Base-by-base conservation (phyloP, 2,113 vertebrate species). In the Etheostoma spectabile region DNA sequence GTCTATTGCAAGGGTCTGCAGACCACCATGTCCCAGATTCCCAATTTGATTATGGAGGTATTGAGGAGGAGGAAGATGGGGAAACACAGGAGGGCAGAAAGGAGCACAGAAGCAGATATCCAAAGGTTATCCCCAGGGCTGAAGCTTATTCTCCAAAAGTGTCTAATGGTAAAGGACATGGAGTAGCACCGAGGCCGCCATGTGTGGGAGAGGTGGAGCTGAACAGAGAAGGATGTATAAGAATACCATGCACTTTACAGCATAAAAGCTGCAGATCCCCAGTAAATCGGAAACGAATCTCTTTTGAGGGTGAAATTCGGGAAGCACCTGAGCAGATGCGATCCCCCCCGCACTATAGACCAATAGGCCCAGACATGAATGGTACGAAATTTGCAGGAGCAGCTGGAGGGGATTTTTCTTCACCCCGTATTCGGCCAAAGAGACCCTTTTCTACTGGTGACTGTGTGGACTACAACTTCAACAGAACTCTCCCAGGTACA, bases 1-100 rank as follows among this genome's bases (percentile, higher is more conserved):
- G 96, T 42, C 88, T 98, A 22, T 94, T 98, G 64, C 96, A 96
- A 91, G 95, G 96, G 21, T 96, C 95, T 19, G 80, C 92, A 35
- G 95, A 97, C 73, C 95, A 96, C 86, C 88, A 92, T 61, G 70
- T 83, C 53, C 89, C 92, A 14, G 91, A 95, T 46, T 91, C 94
- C 48, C 89, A 93, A 38, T 89, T 93, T n/a, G 96, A 95, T 77
- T 94, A 95, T 0, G 84, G 93, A 57, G 96, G 96, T 68, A 94
- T 93, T 11, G 96, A 96, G 73, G 92, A 94, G 1, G 93, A 95
- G 68, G 93, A 92, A 27, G 92, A 87, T 27, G 72, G 48, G 10
- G 87, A 82, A 70, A 78, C 57, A 12, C 83, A 85, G 13, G 90
- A 89, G 51, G 27, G 73, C 5, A 64, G 74, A 42, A 91, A 89